A percentile compares a stretch with the other conserved stretches of the same genome.
These are phyloP conservation scores for Corapipo altera DNA, from an alignment of 2,113 vertebrate species.

Conservation along the genomic window DNA sequence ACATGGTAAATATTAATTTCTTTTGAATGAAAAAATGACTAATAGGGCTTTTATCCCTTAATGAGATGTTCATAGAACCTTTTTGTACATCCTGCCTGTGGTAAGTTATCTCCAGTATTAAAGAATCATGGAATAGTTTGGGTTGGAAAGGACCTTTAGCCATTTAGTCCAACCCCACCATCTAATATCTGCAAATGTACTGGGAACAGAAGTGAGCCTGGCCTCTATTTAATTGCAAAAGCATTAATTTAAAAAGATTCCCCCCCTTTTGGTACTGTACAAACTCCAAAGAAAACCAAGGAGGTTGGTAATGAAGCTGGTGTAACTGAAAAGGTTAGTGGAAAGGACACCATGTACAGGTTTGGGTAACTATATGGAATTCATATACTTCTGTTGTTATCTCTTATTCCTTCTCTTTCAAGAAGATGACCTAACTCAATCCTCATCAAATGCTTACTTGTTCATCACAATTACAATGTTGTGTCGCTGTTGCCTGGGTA, in stretches of 20 bases:
- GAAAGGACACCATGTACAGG: neutral
- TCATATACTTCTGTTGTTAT: neutral
- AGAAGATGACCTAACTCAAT: neutral
- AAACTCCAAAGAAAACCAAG: neutral
- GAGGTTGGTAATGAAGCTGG: neutral
- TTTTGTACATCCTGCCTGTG: neutral
- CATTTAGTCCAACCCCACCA: neutral
- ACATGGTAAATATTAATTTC: neutral
- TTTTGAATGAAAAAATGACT: neutral
- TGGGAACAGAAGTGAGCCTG: neutral
- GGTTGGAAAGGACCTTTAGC: neutral
- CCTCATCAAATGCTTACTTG: neutral
- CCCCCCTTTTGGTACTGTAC: neutral
- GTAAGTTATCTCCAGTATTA: neutral
- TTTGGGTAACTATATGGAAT: neutral
- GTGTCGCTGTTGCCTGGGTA: neutral
- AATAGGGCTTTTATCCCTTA: neutral
- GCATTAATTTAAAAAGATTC: neutral
- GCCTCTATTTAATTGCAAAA: neutral
- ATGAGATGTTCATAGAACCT: neutral
- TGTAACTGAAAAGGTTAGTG: neutral
- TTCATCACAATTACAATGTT: accelerated
- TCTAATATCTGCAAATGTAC: neutral
- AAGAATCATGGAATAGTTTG: neutral
- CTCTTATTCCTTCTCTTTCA: neutral